Evolutionary conservation across 30 jellyfish, hydroid and myxozoan genomes (phyloP).

Genomic region (Aurelia aurita): DNA sequence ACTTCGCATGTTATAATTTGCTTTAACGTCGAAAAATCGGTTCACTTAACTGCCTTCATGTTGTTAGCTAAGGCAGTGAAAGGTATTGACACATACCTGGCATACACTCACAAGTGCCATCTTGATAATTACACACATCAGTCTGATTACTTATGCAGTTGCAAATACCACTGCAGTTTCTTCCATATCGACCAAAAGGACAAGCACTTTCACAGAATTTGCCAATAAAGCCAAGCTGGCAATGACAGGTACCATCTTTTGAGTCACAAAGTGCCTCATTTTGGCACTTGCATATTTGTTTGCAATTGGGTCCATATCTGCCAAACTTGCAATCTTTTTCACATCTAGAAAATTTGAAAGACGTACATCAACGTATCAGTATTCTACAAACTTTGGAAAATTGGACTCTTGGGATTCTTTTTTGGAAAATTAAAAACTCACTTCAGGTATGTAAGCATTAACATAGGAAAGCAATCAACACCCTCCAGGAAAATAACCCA

Average conservation of each 20-base stretch:
- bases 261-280: slow-evolving; percentile 74
- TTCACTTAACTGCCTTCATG: no score
- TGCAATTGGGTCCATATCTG: slow-evolving; percentile 82
- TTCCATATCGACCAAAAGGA: slow-evolving; percentile 69
- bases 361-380: no score
- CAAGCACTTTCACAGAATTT: slow-evolving; percentile 71
- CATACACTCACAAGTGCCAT: slow-evolving; percentile 84
- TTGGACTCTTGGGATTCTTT: no score
- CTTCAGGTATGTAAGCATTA: no score
- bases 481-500: no score
- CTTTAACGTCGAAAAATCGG: no score
- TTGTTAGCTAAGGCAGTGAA: background rate
- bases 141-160: slow-evolving; percentile 75
- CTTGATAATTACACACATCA: slow-evolving; percentile 62
- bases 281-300: slow-evolving; percentile 40
- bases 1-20: no score
- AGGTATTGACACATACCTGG: slow-evolving; percentile 59
- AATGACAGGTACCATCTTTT: slow-evolving; percentile 69
- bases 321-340: slow-evolving; percentile 50
- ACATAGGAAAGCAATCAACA: no score
- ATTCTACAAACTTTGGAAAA: no score
- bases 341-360: slow-evolving; percentile 33
- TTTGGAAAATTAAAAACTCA: no score
- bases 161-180: slow-evolving; percentile 66
- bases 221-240: slow-evolving; percentile 85